Conservation (phyloP, 1,140 invertebrate genomes). For the Ips typographus region DNA sequence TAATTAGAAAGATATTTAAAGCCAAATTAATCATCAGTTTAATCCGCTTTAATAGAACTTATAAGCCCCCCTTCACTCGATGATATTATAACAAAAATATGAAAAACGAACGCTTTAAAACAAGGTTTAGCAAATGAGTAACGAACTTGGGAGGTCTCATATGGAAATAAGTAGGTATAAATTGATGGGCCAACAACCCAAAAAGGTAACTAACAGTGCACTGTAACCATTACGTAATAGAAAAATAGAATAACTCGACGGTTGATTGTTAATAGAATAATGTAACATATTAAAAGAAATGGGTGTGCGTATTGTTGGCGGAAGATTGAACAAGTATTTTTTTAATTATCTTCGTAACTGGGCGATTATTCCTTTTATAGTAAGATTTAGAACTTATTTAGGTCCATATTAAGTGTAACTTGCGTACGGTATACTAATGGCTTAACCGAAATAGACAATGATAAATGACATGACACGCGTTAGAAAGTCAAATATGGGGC, state of each 20-base stretch:
- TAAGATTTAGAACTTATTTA: too few relatives aligned
- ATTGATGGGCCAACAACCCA: constrained; percentile 25
- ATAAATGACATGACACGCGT: constrained; percentile 8
- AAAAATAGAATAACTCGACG: constrained; percentile 22
- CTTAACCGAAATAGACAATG: constrained; percentile 10
- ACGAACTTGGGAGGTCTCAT: constrained; percentile 1
- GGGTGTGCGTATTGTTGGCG: neutral
- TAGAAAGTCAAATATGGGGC: neutral
- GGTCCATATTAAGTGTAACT: neutral
- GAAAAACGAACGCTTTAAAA: neutral
- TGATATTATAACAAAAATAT: neutral
- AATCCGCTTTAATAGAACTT: neutral
- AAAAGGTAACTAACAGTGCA: constrained; percentile 25
- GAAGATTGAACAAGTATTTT: constrained; percentile 1
- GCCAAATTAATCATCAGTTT: neutral
- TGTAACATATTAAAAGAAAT: constrained; percentile 5
- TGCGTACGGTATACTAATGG: constrained; percentile 6
- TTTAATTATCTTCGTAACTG: neutral
- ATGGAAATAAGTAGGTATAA: constrained; percentile 21
- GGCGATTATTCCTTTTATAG: too few relatives aligned
- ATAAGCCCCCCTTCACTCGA: neutral
- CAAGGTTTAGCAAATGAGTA: neutral
- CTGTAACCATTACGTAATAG: constrained; percentile 22
- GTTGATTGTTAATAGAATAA: constrained; percentile 20
- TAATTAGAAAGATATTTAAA: too few relatives aligned